Conservation (phyloP, 2,888 invertebrate genomes). For the Omphaloscelis lunosa region DNA sequence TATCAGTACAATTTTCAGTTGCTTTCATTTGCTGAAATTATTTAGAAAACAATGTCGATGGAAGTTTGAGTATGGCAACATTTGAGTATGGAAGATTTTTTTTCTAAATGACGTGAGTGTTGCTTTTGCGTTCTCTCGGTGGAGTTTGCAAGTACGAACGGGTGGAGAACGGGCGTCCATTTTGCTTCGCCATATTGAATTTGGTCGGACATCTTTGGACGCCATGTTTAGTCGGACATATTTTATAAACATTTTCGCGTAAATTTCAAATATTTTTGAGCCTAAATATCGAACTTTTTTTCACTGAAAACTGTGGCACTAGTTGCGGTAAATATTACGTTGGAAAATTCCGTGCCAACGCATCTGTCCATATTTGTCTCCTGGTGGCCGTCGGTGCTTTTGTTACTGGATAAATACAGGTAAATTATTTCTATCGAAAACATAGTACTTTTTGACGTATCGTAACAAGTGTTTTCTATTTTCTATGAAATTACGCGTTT, state of each 20-base stretch:
- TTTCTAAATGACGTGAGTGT: slow-evolving; percentile 69
- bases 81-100: slow-evolving; percentile 56
- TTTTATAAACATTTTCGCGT: slow-evolving; percentile 93
- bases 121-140: slow-evolving; percentile 77
- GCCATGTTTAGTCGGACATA: slow-evolving; percentile 94
- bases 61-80: slow-evolving; percentile 72
- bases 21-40: slow-evolving; percentile 21
- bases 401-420: slow-evolving; percentile 90
- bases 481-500: slow-evolving; percentile 85
- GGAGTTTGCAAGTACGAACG: slow-evolving; percentile 75
- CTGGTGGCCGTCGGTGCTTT: slow-evolving; percentile 88
- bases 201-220: slow-evolving; percentile 92
- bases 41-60: not conserved
- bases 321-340: slow-evolving; percentile 81
- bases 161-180: slow-evolving; percentile 87
- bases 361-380: slow-evolving; percentile 87
- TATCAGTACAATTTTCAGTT: not conserved
- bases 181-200: slow-evolving; percentile 91
- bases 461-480: slow-evolving; percentile 88
- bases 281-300: slow-evolving; percentile 88
- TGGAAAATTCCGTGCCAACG: slow-evolving; percentile 86
- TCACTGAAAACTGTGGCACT: slow-evolving; percentile 85
- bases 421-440: slow-evolving; percentile 88
- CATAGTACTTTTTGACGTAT: slow-evolving; percentile 89
- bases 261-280: slow-evolving; percentile 91